Evolutionary conservation across 2,888 invertebrate species (phyloP), one percentile per base, ranked within the genome.

Genomic region (Cenopis cana): DNA sequence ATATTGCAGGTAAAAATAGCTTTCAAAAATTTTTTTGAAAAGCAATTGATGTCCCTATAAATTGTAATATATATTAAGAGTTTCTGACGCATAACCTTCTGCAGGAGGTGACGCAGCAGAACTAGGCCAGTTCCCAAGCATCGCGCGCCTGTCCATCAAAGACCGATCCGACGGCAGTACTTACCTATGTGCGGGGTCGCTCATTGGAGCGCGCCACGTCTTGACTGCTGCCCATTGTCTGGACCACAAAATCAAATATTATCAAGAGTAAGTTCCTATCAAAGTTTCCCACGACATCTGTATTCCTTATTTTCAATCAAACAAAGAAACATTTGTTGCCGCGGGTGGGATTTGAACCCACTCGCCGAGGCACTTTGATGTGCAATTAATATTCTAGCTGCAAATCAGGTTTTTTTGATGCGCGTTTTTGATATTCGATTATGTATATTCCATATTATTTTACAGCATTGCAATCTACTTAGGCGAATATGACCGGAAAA

Each of bases 171-270:
- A 46, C n/a, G 18, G n/a, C 0, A 0, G 8, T 11, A 33, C 38
- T 1, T 20, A 20, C 52, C 29, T 61, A 9, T 68, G 68, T 8
- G 68, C 54, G 1, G 68, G 68, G 17, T 54, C 68, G 12, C 54
- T 68, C 11, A 68, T 68, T 5, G 18, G 54, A 0, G 2, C 5
- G 0, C 68, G 36, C 5, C 33, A 54, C 29, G 46, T 68, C 1
- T 33, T 68, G 18, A 60, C 68, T 8, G 68, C 68, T n/a, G 68
- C 68, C n/a, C 68, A 68, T 46, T 68, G 68, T 11, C 11, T 68
- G 6, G 68, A 59, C 2, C 59, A 52, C 38, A 11, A 41, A 9
- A 12, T 68, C 10, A n/a, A 52, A 2, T 20, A 68, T 9, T 46
- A 46, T 14, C 18, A 52, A 4, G 61, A 68, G 68, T 68, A 68